phyloP scores from a whole-genome alignment of 2,797 vertebrate genomes.

The Aldrovandia affinis region DNA sequence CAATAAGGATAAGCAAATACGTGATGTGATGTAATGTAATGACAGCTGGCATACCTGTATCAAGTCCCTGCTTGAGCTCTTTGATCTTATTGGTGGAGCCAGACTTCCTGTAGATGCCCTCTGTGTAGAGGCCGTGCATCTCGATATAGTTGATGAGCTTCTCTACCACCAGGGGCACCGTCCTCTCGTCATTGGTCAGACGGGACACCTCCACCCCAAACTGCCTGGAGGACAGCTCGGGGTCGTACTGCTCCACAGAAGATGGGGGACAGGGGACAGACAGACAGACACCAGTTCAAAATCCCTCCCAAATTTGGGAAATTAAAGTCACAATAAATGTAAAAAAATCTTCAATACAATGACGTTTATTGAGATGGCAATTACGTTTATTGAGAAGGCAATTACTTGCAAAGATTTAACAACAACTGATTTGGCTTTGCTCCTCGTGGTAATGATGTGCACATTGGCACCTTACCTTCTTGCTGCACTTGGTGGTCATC shows the following conservation, averaged over 20 bases:
- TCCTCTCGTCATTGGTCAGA: slow-evolving; percentile 89
- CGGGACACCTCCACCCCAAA: slow-evolving; percentile 94
- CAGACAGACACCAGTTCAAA: background rate
- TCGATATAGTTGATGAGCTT: slow-evolving; percentile 98
- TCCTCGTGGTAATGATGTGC: too few relatives aligned
- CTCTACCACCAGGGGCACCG: slow-evolving; percentile 91
- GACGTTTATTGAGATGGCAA: too few relatives aligned
- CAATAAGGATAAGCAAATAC: background rate
- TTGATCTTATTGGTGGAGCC: slow-evolving; percentile 97
- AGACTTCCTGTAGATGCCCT: slow-evolving; percentile 96
- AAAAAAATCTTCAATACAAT: background rate
- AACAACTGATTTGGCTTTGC: too few relatives aligned
- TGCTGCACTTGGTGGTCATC: slow-evolving; percentile 90
- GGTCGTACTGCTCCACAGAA: slow-evolving; percentile 82
- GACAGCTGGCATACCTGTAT: slow-evolving; percentile 77
- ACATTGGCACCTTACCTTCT: slow-evolving; percentile 97
- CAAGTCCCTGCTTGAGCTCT: slow-evolving; percentile 90
- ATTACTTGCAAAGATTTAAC: background rate
- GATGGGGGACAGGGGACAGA: slow-evolving; percentile 33
- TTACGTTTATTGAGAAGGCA: background rate
- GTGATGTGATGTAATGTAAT: background rate
- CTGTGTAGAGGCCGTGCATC: slow-evolving; percentile 97
- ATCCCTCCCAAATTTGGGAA: background rate
- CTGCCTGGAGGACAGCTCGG: slow-evolving; percentile 90
- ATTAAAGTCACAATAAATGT: background rate